phyloP scores from a whole-genome alignment of 2,113 vertebrate species.

The Daphoenositta chrysoptera region DNA sequence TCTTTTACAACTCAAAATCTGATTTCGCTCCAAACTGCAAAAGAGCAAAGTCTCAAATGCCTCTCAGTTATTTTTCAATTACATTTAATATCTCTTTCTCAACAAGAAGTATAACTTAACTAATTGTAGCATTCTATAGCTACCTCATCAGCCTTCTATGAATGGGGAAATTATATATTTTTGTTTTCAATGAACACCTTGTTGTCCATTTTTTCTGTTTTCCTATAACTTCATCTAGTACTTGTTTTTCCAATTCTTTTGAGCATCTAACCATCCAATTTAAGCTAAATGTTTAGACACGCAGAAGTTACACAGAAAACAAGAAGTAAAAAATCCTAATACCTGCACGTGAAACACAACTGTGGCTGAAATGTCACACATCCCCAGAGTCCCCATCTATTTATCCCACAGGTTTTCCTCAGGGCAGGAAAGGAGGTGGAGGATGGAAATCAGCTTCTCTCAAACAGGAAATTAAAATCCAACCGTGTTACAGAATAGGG shows the following conservation, averaged over 20 bases:
- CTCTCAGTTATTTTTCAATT: constrained; percentile 25
- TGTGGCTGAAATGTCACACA: background rate
- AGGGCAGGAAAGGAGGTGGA: background rate
- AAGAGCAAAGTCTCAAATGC: constrained; percentile 19
- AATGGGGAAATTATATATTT: background rate
- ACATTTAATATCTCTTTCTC: background rate
- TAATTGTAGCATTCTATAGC: background rate
- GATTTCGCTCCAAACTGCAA: constrained; percentile 29
- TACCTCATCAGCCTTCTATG: background rate
- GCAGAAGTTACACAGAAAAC: background rate
- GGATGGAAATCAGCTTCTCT: background rate
- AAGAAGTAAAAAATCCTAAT: background rate
- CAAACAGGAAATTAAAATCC: background rate
- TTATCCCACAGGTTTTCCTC: background rate
- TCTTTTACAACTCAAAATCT: constrained; percentile 41
- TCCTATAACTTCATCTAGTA: background rate
- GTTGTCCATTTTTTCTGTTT: background rate
- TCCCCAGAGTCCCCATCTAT: background rate
- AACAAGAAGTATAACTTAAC: background rate
- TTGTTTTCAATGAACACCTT: background rate
- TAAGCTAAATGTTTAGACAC: background rate
- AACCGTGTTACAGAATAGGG: background rate
- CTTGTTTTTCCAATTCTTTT: background rate
- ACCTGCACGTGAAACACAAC: accelerated
- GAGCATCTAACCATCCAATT: background rate